Evolutionary conservation across 2,113 vertebrate genomes (phyloP).

Genomic region (Tragelaphus imberbis): DNA sequence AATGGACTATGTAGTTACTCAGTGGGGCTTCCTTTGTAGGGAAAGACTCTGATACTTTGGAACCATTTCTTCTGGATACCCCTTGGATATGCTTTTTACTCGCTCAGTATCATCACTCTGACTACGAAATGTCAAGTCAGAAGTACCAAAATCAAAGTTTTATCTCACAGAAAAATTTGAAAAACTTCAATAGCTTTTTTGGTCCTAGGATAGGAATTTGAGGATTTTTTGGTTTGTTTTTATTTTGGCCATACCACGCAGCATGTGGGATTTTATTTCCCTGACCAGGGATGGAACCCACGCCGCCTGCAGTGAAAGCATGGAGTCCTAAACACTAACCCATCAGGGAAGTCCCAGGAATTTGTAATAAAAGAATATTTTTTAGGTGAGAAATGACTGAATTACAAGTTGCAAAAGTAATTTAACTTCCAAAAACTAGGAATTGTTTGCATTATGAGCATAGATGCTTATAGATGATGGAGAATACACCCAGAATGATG

Average conservation of each 20-base stretch:
- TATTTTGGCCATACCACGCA: neutral
- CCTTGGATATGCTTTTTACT: neutral
- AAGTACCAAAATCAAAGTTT: neutral
- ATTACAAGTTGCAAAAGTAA: neutral
- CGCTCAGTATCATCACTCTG: neutral
- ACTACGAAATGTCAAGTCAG: neutral
- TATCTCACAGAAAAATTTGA: neutral
- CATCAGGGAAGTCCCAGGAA: neutral
- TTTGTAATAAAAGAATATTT: neutral
- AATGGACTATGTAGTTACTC: fast-evolving
- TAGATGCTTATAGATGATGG: neutral
- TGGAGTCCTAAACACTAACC: neutral
- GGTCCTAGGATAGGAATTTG: neutral
- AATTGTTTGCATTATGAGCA: neutral
- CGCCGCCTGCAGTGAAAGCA: neutral
- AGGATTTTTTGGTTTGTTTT: neutral
- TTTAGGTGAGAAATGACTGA: neutral
- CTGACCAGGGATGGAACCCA: neutral
- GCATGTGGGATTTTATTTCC: neutral
- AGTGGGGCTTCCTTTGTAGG: neutral
- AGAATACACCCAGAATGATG: neutral
- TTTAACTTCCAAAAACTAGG: neutral
- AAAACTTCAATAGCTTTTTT: neutral
- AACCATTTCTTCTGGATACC: neutral
- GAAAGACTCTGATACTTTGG: neutral